Percentiles rank a stretch among this genome's conserved stretches.
Conservation (phyloP, 2,113 vertebrate species). For the Dinomys branickii region DNA sequence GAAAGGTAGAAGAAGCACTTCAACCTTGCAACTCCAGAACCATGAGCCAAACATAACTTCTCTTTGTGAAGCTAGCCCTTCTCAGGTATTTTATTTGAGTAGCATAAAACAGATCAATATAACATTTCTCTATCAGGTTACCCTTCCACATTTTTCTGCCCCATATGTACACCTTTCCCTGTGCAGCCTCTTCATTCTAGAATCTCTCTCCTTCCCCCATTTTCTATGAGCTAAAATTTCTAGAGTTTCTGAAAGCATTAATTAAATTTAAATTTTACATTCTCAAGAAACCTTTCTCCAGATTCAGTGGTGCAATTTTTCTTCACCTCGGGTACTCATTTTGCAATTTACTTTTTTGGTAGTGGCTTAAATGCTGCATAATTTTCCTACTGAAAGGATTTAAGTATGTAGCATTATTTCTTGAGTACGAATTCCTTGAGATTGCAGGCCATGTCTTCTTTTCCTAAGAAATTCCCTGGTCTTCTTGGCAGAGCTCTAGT, state of each 20-base stretch:
- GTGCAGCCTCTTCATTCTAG: not conserved
- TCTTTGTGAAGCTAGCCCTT: not conserved
- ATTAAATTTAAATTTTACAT: constrained; percentile 25
- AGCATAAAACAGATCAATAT: not conserved
- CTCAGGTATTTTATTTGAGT: not conserved
- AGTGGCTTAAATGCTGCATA: not conserved
- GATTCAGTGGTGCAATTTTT: not conserved
- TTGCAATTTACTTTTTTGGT: not conserved
- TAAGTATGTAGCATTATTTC: constrained; percentile 16
- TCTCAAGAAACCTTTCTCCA: not conserved
- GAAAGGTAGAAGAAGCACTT: not conserved
- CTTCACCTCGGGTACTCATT: not conserved
- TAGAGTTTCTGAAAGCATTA: not conserved
- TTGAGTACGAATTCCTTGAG: constrained; percentile 16
- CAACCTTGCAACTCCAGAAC: not conserved
- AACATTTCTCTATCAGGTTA: not conserved
- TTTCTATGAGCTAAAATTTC: not conserved
- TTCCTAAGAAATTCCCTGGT: not conserved
- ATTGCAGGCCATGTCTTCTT: not conserved
- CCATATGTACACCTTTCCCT: not conserved
- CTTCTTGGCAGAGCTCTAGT: not conserved
- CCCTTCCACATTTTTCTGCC: not conserved
- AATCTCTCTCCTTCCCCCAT: not conserved
- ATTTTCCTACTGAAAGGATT: not conserved
- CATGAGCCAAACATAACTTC: not conserved